Conservation (phyloP, 1,140 invertebrate species). For the Asobara japonica region DNA sequence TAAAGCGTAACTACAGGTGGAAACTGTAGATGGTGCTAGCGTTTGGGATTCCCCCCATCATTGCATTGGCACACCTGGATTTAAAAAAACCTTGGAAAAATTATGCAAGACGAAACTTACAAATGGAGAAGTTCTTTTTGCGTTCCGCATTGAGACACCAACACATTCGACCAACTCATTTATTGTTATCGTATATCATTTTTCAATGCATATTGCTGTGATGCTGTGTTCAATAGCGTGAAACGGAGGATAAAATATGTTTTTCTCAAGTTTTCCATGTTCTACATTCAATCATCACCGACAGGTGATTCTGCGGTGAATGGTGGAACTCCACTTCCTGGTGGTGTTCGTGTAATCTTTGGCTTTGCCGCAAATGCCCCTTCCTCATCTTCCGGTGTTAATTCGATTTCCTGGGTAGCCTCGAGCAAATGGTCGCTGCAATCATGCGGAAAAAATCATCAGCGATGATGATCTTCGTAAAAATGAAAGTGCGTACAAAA, state of each 20-base stretch:
- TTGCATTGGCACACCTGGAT: too few relatives aligned
- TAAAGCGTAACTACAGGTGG: too few relatives aligned
- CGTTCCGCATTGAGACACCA: neutral
- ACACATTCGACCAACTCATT: neutral
- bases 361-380: slow-evolving; percentile 54
- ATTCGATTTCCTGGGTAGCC: neutral
- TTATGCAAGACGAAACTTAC: too few relatives aligned
- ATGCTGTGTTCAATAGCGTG: neutral
- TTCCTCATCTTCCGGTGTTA: slow-evolving; percentile 30
- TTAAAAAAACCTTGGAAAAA: neutral
- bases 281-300: too few relatives aligned
- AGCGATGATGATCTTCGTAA: too few relatives aligned
- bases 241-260: neutral
- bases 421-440: neutral
- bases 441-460: neutral
- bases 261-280: too few relatives aligned
- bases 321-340: too few relatives aligned
- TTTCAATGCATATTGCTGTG: neutral
- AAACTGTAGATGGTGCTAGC: too few relatives aligned
- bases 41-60: too few relatives aligned
- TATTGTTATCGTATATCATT: neutral
- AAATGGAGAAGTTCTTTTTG: too few relatives aligned
- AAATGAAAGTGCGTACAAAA: too few relatives aligned
- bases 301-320: neutral
- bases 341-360: slow-evolving; percentile 52